Evolutionary conservation across 2,113 vertebrate species (phyloP), one percentile per base, ranked within the genome.

Genomic region (Leptodactylus fuscus): DNA sequence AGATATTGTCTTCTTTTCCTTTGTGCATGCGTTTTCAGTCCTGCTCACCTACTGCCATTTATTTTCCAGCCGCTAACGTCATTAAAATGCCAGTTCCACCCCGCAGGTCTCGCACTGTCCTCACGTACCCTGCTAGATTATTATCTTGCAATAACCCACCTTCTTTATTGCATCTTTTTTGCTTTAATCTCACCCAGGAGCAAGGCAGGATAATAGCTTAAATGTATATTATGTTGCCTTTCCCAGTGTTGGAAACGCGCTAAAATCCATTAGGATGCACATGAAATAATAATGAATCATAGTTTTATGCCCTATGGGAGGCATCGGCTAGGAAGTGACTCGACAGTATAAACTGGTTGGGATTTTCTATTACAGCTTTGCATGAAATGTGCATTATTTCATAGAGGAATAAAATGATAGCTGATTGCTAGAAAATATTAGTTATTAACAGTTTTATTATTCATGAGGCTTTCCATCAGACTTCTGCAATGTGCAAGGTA

Each of bases 251-350:
- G 69, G 34, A 73, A 74, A 83, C 22, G 4, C 13, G 13, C 22
- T 71, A 22, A 71, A 44, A 83, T 34, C 51, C 82, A 83, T 77
- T 84, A 84, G 18, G 71, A 77, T 67, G 82, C 73, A 12, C 73
- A 84, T 84, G 44, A 84, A 77, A 84, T 74, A 74, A 38, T 83
- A 32, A 74, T 84, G 82, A 84, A 76, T 76, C 44, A 65, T 77
- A 65, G 55, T 36, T 60, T 34, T 84, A 84, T 84, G 69, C 81
- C 81, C 67, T 58, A 73, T 58, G 34, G 65, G 81, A 18, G 53
- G 34, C 67, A 55, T 53, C 62, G 55, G 7, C 5, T 44, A 36
- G 27, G 60, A 74, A 75, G 11, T 60, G 69, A 71, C 36, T 55
- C n/a, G 2, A 44, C 36, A 13, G 38, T n/a, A 55, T 44, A 58